Conservation (phyloP, 2,797 vertebrate genomes). For the Crenichthys baileyi region DNA sequence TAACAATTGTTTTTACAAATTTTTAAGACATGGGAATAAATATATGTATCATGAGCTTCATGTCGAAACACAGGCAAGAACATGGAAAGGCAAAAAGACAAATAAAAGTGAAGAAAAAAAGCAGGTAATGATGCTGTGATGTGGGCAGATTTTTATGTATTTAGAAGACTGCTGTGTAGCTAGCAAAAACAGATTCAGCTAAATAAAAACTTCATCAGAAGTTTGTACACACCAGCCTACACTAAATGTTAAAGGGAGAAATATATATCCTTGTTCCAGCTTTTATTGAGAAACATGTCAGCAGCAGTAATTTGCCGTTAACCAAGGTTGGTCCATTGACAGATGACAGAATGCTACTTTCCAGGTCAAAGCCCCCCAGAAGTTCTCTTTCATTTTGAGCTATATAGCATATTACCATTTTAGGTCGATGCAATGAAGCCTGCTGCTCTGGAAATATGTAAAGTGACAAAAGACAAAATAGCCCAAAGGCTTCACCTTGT, state of each 20-base stretch:
- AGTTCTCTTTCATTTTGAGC: conserved; percentile 31
- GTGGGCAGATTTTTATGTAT: too few species aligned
- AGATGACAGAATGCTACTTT: conserved; percentile 39
- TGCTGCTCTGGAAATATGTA: conserved; percentile 52
- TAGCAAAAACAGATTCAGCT: too few species aligned
- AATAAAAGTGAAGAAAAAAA: too few species aligned
- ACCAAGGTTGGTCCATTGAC: conserved; percentile 22
- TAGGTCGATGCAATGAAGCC: conserved; percentile 38
- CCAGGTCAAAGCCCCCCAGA: conserved; percentile 38
- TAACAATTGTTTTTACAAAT: too few species aligned
- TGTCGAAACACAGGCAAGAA: too few species aligned
- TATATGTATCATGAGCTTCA: too few species aligned
- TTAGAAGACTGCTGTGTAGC: too few species aligned
- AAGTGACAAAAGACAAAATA: conserved; percentile 55
- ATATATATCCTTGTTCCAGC: neutral
- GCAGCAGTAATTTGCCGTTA: neutral
- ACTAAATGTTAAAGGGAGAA: neutral
- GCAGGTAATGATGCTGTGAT: too few species aligned
- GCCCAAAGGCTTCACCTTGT: conserved; percentile 53
- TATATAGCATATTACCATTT: conserved; percentile 14
- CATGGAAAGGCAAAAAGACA: too few species aligned
- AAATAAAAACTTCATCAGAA: too few species aligned
- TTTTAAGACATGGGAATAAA: too few species aligned
- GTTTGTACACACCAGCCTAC: neutral
- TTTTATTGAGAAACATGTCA: neutral